phyloP scores from a whole-genome alignment of 1,140 invertebrate species.

The Apis laboriosa region DNA sequence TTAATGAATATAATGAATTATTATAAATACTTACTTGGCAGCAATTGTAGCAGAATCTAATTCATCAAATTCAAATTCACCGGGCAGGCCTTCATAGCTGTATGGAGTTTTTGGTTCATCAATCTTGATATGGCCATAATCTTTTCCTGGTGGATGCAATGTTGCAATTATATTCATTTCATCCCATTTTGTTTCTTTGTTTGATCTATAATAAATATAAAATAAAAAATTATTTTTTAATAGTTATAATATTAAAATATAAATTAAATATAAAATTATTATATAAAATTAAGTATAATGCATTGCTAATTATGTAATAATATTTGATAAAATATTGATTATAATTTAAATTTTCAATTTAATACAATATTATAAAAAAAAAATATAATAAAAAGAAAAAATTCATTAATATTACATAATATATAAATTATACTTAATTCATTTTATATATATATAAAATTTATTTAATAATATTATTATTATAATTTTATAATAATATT shows the following conservation, averaged over 20 bases:
- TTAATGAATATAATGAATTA: not conserved
- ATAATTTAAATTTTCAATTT: not conserved
- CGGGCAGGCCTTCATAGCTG: conserved; percentile 87
- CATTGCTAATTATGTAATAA: not conserved
- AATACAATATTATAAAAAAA: not conserved
- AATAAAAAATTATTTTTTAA: not conserved
- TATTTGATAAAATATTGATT: not conserved
- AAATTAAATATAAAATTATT: not conserved
- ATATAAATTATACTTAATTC: not conserved
- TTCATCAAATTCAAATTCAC: conserved; percentile 87
- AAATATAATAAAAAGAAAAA: not conserved
- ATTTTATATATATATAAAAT: not conserved
- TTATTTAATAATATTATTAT: not conserved
- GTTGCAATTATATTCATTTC: conserved; percentile 99
- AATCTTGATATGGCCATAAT: conserved; percentile 99
- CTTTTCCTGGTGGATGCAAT: conserved; percentile 98
- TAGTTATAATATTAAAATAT: too few relatives aligned
- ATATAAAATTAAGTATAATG: not conserved
- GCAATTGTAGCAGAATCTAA: conserved; percentile 90
- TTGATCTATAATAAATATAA: conserved; percentile 79
- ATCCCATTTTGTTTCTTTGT: conserved; percentile 96
- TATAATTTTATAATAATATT: too few relatives aligned
- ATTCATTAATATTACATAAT: not conserved
- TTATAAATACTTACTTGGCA: conserved; percentile 83
- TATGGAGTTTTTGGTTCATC: conserved; percentile 99